phyloP scores from a whole-genome alignment of 2,113 vertebrate species.

The Vulpes vulpes region DNA sequence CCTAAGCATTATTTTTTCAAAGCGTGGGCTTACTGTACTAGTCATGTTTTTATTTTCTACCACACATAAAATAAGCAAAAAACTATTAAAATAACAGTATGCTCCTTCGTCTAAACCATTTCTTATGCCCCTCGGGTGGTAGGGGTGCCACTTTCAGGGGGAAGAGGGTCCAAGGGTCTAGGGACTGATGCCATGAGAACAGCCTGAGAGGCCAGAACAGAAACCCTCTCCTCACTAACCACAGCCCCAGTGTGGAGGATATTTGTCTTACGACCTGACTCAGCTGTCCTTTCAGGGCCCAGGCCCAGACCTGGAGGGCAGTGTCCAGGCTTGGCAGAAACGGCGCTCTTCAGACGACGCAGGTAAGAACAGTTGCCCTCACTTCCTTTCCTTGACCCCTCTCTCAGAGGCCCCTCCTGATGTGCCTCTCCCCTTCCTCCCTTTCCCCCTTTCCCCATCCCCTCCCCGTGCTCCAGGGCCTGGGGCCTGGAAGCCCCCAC shows the following conservation, averaged over 20 bases:
- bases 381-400: background rate
- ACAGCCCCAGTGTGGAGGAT: background rate
- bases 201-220: background rate
- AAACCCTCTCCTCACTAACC: background rate
- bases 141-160: background rate
- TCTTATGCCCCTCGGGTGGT: background rate
- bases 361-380: slow-evolving; percentile 65
- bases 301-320: slow-evolving; percentile 76
- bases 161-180: background rate
- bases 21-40: background rate
- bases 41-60: slow-evolving; percentile 6
- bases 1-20: slow-evolving; percentile 43
- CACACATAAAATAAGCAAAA: background rate
- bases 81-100: background rate
- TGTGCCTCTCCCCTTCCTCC: background rate
- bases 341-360: slow-evolving; percentile 84
- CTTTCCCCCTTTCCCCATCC: background rate
- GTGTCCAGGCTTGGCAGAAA: slow-evolving; percentile 79
- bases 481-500: slow-evolving; percentile 82
- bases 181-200: background rate
- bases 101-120: background rate
- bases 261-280: slow-evolving; percentile 1
- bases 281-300: slow-evolving; percentile 71
- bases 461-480: slow-evolving; percentile 66
- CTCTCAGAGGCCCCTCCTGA: slow-evolving; percentile 11